A percentile compares a stretch with the other conserved stretches of the same genome.
phyloP scores from a whole-genome alignment of 2,888 invertebrate genomes.

The Yponomeuta cagnagella region DNA sequence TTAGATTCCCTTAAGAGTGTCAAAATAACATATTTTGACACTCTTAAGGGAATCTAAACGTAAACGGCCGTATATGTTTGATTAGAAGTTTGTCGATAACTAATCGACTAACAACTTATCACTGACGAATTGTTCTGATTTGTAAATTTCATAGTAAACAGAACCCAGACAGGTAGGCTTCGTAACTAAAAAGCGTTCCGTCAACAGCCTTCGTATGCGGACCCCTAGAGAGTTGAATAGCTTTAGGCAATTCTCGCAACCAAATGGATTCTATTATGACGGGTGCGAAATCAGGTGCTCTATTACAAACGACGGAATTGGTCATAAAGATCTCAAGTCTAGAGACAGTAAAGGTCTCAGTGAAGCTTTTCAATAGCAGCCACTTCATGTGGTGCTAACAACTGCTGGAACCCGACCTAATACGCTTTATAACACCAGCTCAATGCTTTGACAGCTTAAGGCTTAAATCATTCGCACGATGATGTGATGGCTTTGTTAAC shows the following conservation, averaged over 20 bases:
- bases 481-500: background rate
- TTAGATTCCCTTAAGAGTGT: no score
- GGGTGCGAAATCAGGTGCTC: background rate
- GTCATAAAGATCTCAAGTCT: background rate
- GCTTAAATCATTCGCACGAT: background rate
- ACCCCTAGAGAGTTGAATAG: background rate
- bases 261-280: background rate
- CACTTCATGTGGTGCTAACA: background rate
- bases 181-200: no score
- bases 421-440: background rate
- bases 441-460: background rate
- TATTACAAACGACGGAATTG: background rate
- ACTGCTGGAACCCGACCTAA: background rate
- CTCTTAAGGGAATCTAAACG: no score
- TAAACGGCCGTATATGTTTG: no score
- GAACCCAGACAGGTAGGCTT: no score
- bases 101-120: no score
- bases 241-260: background rate
- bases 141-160: no score
- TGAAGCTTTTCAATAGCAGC: background rate
- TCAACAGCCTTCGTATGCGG: no score
- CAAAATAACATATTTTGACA: no score
- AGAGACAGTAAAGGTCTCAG: background rate
- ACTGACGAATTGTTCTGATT: no score
- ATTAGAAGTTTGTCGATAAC: no score